Base-by-base conservation (phyloP, 2,888 invertebrate genomes). In the Abrostola tripartita region DNA sequence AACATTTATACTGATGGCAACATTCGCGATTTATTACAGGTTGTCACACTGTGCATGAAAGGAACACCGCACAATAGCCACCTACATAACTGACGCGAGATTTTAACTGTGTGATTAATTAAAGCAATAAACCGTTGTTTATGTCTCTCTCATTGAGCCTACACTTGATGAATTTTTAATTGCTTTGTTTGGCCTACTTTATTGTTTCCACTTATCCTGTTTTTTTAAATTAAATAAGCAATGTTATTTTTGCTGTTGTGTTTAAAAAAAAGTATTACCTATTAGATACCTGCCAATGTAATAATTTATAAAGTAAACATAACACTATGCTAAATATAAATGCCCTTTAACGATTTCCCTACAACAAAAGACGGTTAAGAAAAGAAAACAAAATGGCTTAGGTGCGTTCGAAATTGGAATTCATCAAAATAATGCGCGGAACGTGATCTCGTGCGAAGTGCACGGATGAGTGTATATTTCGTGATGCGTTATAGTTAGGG, bases 391-490 rank as follows among this genome's bases (percentile, higher is more conserved):
- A 84, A 81, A 83, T 76, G 77, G 74, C 58, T 70, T 72, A 79
- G 77, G 69, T 81, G 80, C 77, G 83, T 86, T 86, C 84, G 78
- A 83, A 86, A 82, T 84, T 85, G 85, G 85, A 87, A 90, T 90
- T 85, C 85, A 87, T 92, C 91, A 92, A 88, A 90, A 89, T 91
- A 92, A 93, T 90, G 90, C 82, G 83, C 77, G 85, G 89, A 91
- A 93, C 93, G 93, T 94, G 93, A 93, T 90, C 85, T 85, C 84
- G 82, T 71, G 83, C 81, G 79, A 83, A 85, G 84, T 85, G 79
- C 74, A 73, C 79, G 92, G 93, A 93, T 93, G 87, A 92, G 81
- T 88, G 87, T 90, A 86, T 88, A 86, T 89, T 84, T 86, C 82
- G 87, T 87, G 85, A 88, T 85, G 85, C 83, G 82, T 89, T 86